Conservation (phyloP, 2,113 vertebrate genomes). For the Varanus salvator region DNA sequence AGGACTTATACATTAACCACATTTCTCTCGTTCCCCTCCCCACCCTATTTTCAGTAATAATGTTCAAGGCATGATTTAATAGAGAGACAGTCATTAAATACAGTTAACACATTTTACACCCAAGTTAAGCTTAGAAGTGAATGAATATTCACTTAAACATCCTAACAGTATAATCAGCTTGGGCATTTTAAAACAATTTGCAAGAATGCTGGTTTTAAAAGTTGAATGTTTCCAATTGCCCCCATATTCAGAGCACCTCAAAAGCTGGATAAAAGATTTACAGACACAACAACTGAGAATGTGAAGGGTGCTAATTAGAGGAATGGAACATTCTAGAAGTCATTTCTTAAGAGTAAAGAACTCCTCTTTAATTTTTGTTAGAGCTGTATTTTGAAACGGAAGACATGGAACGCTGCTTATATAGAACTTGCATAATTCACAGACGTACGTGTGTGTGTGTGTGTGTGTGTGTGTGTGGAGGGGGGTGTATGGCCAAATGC, state of each 20-base stretch:
- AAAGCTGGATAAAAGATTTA: slow-evolving; percentile 61
- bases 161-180: slow-evolving; percentile 35
- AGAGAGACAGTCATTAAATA: slow-evolving; percentile 67
- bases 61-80: slow-evolving; percentile 69
- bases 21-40: slow-evolving; percentile 36
- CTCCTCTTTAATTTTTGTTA: slow-evolving; percentile 52
- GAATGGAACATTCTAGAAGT: slow-evolving; percentile 68
- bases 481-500: no score
- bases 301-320: slow-evolving; percentile 58
- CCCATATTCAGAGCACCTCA: slow-evolving; percentile 34
- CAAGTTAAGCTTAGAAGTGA: slow-evolving; percentile 61
- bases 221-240: slow-evolving; percentile 40
- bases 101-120: slow-evolving; percentile 59
- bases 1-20: slow-evolving; percentile 65
- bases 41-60: slow-evolving; percentile 59
- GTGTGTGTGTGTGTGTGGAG: background rate
- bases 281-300: slow-evolving; percentile 65
- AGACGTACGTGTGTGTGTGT: slow-evolving; percentile 72
- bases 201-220: slow-evolving; percentile 30
- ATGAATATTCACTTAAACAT: slow-evolving; percentile 55
- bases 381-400: slow-evolving; percentile 53
- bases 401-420: slow-evolving; percentile 78
- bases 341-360: slow-evolving; percentile 64
- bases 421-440: slow-evolving; percentile 91
- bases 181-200: slow-evolving; percentile 27